phyloP scores from a whole-genome alignment of 2,113 vertebrate genomes.

The Pomatorhinus ruficollis region DNA sequence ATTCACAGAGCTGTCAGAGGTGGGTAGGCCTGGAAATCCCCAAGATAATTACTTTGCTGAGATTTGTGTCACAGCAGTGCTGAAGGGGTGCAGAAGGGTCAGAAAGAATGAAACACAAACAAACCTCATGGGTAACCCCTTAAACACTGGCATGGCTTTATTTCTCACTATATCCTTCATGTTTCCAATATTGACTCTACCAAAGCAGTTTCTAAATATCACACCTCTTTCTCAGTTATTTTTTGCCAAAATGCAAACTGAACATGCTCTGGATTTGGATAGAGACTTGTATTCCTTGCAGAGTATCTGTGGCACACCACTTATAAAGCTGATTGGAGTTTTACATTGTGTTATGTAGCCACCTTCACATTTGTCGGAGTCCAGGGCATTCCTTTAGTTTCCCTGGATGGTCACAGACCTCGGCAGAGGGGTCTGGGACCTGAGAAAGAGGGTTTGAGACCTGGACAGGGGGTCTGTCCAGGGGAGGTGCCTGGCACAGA shows the following conservation, averaged over 20 bases:
- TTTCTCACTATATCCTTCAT: not conserved
- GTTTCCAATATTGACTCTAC: not conserved
- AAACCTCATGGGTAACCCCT: not conserved
- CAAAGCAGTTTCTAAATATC: not conserved
- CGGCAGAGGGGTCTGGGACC: too few species aligned
- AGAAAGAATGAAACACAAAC: not conserved
- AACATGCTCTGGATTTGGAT: not conserved
- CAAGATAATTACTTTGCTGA: not conserved
- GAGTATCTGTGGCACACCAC: not conserved
- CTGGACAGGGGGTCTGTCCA: too few species aligned
- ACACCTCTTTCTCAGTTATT: not conserved
- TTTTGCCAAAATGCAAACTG: not conserved
- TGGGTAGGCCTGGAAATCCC: not conserved
- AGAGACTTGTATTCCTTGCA: not conserved
- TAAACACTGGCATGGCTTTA: not conserved
- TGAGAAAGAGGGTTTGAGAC: too few species aligned
- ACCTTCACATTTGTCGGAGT: too few species aligned
- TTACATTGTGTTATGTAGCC: not conserved
- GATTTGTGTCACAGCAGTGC: not conserved
- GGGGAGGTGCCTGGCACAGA: too few species aligned
- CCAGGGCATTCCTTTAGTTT: too few species aligned
- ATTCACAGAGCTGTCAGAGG: not conserved
- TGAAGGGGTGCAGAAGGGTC: not conserved
- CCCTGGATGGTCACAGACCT: too few species aligned
- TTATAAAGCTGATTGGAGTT: not conserved